Percentiles rank a stretch among this genome's conserved stretches.
phyloP scores from a whole-genome alignment of 2,888 invertebrate species.

The Pandemis heparana region DNA sequence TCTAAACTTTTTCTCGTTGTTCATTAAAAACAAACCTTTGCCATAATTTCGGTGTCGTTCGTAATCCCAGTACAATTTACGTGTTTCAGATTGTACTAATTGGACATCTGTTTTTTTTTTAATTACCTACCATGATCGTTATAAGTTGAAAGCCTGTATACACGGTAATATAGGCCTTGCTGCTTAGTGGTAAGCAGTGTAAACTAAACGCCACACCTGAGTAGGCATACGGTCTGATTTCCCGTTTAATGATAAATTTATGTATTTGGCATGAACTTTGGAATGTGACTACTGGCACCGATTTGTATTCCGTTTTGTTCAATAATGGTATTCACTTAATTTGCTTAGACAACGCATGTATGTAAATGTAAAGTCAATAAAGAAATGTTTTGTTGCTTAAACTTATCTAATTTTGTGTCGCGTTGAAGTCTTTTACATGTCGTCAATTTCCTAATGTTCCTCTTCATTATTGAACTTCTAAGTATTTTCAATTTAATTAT shows the following conservation, averaged over 20 bases:
- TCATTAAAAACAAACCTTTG: no score
- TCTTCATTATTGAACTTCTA: no score
- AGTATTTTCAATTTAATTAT: no score
- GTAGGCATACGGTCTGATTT: constrained; percentile 50
- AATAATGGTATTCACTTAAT: background rate
- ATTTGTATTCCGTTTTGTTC: background rate
- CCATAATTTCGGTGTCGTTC: no score
- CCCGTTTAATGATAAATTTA: constrained; percentile 55
- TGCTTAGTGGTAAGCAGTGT: background rate
- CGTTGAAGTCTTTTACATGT: constrained; percentile 53
- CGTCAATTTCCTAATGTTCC: no score
- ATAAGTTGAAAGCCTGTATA: no score
- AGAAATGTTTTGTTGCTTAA: background rate
- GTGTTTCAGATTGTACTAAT: no score
- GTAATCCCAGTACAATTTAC: no score
- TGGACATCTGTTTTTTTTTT: no score
- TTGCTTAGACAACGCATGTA: background rate
- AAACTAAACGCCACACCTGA: constrained; percentile 40
- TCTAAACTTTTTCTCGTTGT: no score
- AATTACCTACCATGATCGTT: no score
- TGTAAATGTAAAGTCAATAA: no score
- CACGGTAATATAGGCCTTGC: background rate
- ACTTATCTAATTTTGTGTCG: background rate
- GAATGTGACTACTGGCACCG: constrained; percentile 51
- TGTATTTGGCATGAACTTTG: constrained; percentile 63